These are phyloP conservation scores for Coryphaenoides rupestris DNA, from an alignment of 2,113 vertebrate species.

Conservation along the genomic window DNA sequence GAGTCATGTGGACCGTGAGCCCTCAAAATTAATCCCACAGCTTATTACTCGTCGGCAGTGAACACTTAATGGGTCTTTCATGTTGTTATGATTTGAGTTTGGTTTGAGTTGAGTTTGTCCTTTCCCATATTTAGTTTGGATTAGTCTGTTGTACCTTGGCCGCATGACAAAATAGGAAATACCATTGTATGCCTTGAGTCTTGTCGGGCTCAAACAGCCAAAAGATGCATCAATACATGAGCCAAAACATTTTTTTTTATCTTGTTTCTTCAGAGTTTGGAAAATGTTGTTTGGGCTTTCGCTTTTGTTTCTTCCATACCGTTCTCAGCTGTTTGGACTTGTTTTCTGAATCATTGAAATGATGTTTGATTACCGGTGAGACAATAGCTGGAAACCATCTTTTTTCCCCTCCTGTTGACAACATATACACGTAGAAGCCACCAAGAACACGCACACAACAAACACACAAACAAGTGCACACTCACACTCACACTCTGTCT, in stretches of 20 bases:
- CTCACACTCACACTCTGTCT: conserved; percentile 1
- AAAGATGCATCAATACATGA: background rate
- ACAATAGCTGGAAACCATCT: conserved; percentile 72
- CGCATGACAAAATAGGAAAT: background rate
- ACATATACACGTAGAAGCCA: background rate
- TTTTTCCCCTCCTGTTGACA: background rate
- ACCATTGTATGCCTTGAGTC: background rate
- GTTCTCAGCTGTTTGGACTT: conserved; percentile 19
- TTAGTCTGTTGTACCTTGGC: background rate
- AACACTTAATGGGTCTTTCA: background rate
- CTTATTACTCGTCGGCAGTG: background rate
- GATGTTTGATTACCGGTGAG: conserved; percentile 35
- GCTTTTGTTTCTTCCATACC: conserved; percentile 25
- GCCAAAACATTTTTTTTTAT: background rate
- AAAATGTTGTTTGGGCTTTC: conserved; percentile 38
- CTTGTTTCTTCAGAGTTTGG: conserved; percentile 1
- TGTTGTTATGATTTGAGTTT: background rate
- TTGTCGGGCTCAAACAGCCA: background rate
- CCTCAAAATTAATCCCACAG: background rate
- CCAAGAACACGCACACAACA: background rate
- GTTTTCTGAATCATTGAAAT: conserved; percentile 29
- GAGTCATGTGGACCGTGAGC: background rate
- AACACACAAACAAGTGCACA: background rate
- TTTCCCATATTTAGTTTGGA: background rate
- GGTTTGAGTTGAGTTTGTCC: background rate